A percentile compares a stretch with the other conserved stretches of the same genome.
Evolutionary conservation across 2,888 invertebrate species (phyloP).

Genomic region (Cloeon dipterum): DNA sequence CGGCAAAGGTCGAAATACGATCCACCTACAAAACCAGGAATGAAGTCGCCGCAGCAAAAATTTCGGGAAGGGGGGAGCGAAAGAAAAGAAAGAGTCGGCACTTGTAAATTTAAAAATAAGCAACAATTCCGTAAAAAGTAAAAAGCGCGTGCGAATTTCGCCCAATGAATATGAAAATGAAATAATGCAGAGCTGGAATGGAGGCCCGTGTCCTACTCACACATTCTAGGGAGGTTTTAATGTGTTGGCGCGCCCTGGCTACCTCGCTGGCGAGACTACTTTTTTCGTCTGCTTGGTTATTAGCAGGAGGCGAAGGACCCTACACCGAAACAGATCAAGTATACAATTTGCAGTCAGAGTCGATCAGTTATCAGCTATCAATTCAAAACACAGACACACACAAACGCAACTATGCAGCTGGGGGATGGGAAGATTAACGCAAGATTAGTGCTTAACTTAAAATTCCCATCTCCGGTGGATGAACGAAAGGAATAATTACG

Average conservation of each 20-base stretch:
- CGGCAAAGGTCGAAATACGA: conserved; percentile 24
- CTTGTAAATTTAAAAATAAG: conserved; percentile 1
- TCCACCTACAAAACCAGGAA: conserved; percentile 41
- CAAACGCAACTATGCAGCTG: too few species aligned
- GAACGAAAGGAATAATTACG: too few species aligned
- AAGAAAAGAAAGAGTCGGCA: neutral
- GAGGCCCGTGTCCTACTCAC: conserved; percentile 23
- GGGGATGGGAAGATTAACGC: too few species aligned
- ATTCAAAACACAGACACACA: too few species aligned
- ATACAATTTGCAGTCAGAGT: too few species aligned
- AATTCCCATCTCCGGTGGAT: too few species aligned
- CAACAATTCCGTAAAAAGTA: too few species aligned
- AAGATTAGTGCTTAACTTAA: too few species aligned
- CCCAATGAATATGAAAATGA: too few species aligned
- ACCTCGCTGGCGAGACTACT: conserved; percentile 61
- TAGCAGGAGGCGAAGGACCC: conserved; percentile 11
- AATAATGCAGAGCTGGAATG: too few species aligned
- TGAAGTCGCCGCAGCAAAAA: neutral
- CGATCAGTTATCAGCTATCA: too few species aligned
- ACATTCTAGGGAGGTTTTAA: conserved; percentile 31
- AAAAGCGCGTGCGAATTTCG: too few species aligned
- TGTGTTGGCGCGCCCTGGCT: conserved; percentile 66
- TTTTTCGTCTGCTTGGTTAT: conserved; percentile 14
- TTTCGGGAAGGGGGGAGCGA: neutral
- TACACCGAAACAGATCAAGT: conserved; percentile 20